These are phyloP conservation scores for Calcarius lapponicus DNA, from an alignment of 2,797 vertebrate genomes.

Conservation along the genomic window DNA sequence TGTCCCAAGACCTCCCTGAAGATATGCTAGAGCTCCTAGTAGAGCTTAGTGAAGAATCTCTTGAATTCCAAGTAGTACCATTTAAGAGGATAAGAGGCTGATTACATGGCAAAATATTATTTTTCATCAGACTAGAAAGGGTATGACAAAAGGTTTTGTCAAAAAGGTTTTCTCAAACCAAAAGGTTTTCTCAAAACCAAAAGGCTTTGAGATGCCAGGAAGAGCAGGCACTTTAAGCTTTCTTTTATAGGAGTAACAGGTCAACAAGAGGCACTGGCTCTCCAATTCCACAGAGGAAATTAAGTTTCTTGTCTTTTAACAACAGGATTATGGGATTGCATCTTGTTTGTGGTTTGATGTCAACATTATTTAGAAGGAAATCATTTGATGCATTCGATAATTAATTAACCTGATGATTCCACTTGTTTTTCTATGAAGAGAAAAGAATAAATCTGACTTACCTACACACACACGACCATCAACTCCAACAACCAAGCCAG, in stretches of 20 bases:
- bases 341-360: background rate
- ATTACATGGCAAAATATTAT: background rate
- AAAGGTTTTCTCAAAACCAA: background rate
- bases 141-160: background rate
- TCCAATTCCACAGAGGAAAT: background rate
- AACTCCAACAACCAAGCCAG: constrained; percentile 77
- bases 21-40: background rate
- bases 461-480: constrained; percentile 83
- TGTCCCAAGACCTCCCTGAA: rapidly evolving
- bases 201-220: background rate
- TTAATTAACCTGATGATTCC: background rate
- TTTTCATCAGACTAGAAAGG: background rate
- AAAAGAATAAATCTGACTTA: constrained; percentile 42
- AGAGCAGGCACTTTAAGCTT: background rate
- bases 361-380: background rate
- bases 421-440: background rate
- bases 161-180: no score
- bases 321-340: background rate
- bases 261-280: background rate
- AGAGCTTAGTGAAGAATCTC: background rate
- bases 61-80: background rate
- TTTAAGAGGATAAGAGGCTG: background rate
- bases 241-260: background rate
- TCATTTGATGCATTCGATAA: background rate
- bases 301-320: background rate